Conservation (phyloP, 2,113 vertebrate species). For the Carettochelys insculpta region DNA sequence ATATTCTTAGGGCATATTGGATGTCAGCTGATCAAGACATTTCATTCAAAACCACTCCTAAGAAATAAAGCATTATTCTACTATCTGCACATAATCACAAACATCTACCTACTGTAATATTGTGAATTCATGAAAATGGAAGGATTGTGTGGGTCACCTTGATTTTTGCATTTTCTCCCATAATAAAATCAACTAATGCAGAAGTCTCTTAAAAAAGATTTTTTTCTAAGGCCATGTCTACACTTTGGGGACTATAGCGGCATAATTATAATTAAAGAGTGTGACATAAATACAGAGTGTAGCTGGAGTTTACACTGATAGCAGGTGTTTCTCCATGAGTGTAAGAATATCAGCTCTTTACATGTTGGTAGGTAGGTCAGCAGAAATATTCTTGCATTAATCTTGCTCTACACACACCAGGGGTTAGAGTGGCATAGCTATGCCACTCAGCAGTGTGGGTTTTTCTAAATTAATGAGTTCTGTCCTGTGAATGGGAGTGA, state of each 20-base stretch:
- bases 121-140: background rate
- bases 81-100: background rate
- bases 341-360: background rate
- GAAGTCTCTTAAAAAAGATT: conserved; percentile 40
- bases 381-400: background rate
- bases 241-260: background rate
- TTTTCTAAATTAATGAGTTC: conserved; percentile 1
- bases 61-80: background rate
- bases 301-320: background rate
- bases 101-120: background rate
- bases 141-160: conserved; percentile 14
- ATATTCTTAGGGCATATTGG: background rate
- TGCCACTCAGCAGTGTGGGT: background rate
- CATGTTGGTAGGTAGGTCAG: background rate
- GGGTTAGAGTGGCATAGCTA: background rate
- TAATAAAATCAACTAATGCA: conserved; percentile 21
- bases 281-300: no score
- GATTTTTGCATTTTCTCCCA: background rate
- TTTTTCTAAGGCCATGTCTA: conserved; percentile 12
- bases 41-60: background rate
- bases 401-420: background rate
- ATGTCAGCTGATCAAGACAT: background rate
- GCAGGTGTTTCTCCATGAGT: background rate
- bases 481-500: conserved; percentile 31
- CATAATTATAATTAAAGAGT: background rate